phyloP scores from a whole-genome alignment of 2,113 vertebrate species.

The Gorsachius goisagi region DNA sequence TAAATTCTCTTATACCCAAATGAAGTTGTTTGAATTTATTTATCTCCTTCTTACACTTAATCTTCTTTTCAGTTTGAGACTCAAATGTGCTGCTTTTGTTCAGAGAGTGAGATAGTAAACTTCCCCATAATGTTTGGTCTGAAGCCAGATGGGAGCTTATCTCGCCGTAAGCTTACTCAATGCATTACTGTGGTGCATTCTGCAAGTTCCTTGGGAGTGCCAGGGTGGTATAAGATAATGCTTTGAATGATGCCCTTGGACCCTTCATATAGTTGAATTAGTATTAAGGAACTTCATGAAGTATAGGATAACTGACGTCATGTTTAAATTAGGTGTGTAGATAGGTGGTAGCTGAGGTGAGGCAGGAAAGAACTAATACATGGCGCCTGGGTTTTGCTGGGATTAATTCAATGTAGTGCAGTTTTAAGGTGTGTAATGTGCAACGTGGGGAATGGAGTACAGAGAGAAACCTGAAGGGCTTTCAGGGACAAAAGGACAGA shows the following conservation, averaged over 20 bases:
- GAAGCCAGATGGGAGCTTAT: not conserved
- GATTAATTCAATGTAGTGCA: not conserved
- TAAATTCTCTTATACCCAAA: not conserved
- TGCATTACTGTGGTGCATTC: not conserved
- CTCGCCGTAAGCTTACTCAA: not conserved
- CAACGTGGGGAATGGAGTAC: not conserved
- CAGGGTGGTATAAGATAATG: not conserved
- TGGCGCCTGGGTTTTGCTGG: not conserved
- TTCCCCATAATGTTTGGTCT: not conserved
- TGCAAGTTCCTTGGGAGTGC: not conserved
- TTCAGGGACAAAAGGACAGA: not conserved
- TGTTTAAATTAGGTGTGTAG: not conserved
- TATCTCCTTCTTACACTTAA: not conserved
- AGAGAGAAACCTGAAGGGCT: not conserved
- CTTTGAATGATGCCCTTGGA: not conserved
- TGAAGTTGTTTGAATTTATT: not conserved
- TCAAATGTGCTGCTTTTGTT: not conserved
- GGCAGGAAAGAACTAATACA: not conserved
- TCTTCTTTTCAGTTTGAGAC: not conserved
- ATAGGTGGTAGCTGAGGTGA: not conserved
- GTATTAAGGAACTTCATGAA: not conserved
- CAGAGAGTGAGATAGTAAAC: not conserved
- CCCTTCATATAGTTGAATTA: not conserved
- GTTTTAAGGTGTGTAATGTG: not conserved
- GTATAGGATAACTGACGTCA: not conserved